Percentiles rank a stretch among this genome's conserved stretches.
Evolutionary conservation across 2,113 vertebrate species (phyloP).

Genomic region (Nannobrachium achirus): DNA sequence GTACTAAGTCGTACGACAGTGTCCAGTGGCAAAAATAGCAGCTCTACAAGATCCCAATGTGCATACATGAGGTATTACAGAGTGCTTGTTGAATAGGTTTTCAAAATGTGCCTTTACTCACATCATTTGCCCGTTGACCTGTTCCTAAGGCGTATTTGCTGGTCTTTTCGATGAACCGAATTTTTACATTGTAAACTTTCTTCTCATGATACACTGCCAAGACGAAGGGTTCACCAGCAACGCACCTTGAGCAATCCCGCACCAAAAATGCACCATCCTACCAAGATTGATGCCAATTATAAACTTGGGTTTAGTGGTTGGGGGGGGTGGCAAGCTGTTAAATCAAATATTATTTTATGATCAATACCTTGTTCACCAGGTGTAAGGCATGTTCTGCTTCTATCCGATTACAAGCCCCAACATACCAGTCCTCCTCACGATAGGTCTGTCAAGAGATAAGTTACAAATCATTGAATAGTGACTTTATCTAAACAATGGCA

Average conservation of each 20-base stretch:
- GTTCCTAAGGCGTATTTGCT: constrained; percentile 86
- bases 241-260: constrained; percentile 84
- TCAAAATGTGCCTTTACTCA: constrained; percentile 68
- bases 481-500: neutral
- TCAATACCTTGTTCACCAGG: constrained; percentile 81
- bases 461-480: neutral
- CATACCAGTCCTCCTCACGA: constrained; percentile 82
- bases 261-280: constrained; percentile 91
- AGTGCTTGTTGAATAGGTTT: neutral
- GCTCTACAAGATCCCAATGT: neutral
- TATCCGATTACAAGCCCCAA: constrained; percentile 78
- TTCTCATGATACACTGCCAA: constrained; percentile 84
- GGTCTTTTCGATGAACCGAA: constrained; percentile 82
- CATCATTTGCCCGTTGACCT: constrained; percentile 82
- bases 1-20: too few species aligned
- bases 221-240: constrained; percentile 85
- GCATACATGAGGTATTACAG: too few species aligned
- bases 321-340: too few species aligned
- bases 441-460: constrained; percentile 67
- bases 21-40: neutral
- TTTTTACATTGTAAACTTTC: constrained; percentile 92
- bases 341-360: too few species aligned
- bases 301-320: too few species aligned
- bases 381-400: constrained; percentile 84
- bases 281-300: neutral